Evolutionary conservation across 2,113 vertebrate genomes (phyloP).

Genomic region (Lophius piscatorius): DNA sequence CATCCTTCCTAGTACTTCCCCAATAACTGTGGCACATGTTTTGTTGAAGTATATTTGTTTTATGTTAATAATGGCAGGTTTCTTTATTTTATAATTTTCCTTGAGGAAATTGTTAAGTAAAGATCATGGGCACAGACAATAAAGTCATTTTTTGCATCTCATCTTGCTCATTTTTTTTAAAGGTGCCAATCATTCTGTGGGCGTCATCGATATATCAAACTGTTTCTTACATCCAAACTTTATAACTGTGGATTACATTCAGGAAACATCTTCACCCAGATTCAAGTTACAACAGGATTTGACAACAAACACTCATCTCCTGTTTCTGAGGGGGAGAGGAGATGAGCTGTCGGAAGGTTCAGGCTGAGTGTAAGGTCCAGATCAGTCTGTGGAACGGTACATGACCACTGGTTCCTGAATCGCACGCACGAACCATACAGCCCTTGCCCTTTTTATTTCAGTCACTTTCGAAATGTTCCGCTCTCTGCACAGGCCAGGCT

Average conservation of each 20-base stretch:
- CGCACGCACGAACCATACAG: constrained; percentile 80
- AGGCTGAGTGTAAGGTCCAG: constrained; percentile 87
- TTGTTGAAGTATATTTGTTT: no score
- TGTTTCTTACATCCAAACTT: background rate
- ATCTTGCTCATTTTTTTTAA: no score
- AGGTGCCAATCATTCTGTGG: no score
- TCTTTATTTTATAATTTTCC: no score
- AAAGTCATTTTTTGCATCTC: no score
- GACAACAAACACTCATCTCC: background rate
- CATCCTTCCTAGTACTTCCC: no score
- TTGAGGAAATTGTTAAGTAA: no score
- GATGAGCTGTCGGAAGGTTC: constrained; percentile 48
- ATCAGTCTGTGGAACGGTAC: constrained; percentile 87
- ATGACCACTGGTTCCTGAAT: constrained; percentile 76
- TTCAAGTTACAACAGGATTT: background rate
- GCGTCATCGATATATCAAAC: no score
- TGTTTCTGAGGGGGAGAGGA: constrained; percentile 4
- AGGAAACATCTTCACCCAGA: background rate
- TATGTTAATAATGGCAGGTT: no score
- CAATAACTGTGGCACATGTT: no score
- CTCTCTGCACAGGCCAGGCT: constrained; percentile 46
- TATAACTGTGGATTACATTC: background rate
- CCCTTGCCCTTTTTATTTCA: constrained; percentile 67
- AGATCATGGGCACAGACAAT: no score
- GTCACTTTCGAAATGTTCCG: constrained; percentile 73